Conservation (phyloP, 2,113 vertebrate species). For the Etheostoma cragini region DNA sequence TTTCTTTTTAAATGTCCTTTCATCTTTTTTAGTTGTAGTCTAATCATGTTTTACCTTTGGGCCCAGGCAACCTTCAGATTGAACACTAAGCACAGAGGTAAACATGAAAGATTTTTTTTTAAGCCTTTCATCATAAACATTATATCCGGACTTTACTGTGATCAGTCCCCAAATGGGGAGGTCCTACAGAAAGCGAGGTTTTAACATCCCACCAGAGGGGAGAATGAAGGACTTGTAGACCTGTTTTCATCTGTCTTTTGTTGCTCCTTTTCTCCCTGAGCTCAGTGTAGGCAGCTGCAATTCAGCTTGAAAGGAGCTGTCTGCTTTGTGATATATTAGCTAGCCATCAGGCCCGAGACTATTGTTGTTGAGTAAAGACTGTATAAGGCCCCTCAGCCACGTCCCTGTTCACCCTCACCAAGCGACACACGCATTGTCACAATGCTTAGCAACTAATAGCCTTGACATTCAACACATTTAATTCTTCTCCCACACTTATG, state of each 20-base stretch:
- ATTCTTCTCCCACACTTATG: conserved; percentile 30
- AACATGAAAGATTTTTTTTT: conserved; percentile 30
- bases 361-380: conserved; percentile 27
- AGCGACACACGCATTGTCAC: conserved; percentile 19
- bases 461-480: conserved; percentile 45
- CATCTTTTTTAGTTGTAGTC: conserved; percentile 51
- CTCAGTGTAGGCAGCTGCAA: neutral
- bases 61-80: conserved; percentile 49
- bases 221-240: conserved; percentile 21
- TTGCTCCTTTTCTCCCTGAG: conserved; percentile 13
- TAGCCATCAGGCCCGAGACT: conserved; percentile 29
- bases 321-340: conserved; percentile 36
- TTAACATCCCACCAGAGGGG: conserved; percentile 15
- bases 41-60: conserved; percentile 63
- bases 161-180: conserved; percentile 1
- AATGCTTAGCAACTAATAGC: conserved; percentile 27
- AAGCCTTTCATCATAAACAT: conserved; percentile 31
- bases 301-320: conserved; percentile 27
- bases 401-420: conserved; percentile 40
- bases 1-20: conserved; percentile 37
- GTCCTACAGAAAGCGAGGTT: neutral
- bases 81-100: conserved; percentile 42
- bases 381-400: conserved; percentile 15
- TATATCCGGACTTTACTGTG: conserved; percentile 1
- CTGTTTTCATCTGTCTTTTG: conserved; percentile 14